These are phyloP conservation scores for Probosciger aterrimus DNA, from an alignment of 2,113 vertebrate species.

Conservation along the genomic window DNA sequence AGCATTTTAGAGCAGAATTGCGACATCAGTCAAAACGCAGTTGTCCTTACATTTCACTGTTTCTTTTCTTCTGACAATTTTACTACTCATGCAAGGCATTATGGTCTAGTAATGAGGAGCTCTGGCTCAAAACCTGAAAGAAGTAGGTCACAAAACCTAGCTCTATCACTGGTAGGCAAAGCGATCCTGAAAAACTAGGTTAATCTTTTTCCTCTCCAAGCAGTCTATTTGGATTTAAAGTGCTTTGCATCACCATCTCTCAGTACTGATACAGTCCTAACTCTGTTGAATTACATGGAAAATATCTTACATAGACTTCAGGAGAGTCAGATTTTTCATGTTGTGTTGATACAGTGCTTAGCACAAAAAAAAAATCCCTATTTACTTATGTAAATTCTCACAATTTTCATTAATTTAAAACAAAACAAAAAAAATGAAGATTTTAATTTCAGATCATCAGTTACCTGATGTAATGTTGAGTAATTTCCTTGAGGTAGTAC, in stretches of 20 bases:
- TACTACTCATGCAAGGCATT: not conserved
- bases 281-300: not conserved
- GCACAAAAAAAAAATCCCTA: not conserved
- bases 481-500: no score
- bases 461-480: not conserved
- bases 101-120: not conserved
- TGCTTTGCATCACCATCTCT: not conserved
- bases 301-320: not conserved
- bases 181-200: not conserved
- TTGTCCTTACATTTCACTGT: not conserved
- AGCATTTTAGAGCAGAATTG: not conserved
- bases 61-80: not conserved
- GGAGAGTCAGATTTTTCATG: not conserved
- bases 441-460: not conserved
- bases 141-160: not conserved
- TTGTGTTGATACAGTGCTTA: not conserved
- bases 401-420: no score
- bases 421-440: no score
- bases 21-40: fast-evolving
- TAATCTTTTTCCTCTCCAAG: not conserved
- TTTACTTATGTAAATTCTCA: not conserved
- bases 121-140: not conserved
- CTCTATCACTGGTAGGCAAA: not conserved
- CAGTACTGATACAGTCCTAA: not conserved
- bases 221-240: not conserved